phyloP scores from a whole-genome alignment of 2,113 vertebrate species.

The Phoxinus phoxinus region DNA sequence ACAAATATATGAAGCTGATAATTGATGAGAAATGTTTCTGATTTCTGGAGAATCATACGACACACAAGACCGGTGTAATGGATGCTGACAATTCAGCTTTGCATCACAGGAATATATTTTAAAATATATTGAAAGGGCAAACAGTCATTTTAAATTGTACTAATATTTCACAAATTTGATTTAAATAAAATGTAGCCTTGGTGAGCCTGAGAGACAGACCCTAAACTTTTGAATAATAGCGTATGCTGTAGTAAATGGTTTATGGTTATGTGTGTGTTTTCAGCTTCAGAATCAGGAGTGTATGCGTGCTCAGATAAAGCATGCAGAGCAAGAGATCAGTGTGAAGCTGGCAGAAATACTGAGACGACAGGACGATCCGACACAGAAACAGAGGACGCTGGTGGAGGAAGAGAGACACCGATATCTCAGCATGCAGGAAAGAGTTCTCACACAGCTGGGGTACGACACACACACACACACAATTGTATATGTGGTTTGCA shows the following conservation, averaged over 20 bases:
- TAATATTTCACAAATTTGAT: neutral
- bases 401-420: slow-evolving; percentile 94
- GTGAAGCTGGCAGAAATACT: slow-evolving; percentile 84
- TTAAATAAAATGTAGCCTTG: neutral
- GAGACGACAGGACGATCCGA: slow-evolving; percentile 86
- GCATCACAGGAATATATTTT: neutral
- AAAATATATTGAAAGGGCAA: neutral
- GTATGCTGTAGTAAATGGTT: neutral
- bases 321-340: slow-evolving; percentile 89
- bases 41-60: too few relatives aligned
- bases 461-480: slow-evolving; percentile 61
- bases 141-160: neutral
- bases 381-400: slow-evolving; percentile 87
- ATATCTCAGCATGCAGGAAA: slow-evolving; percentile 89
- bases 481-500: too few relatives aligned
- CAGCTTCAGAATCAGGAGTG: slow-evolving; percentile 97
- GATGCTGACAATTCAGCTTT: too few relatives aligned
- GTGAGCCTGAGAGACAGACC: neutral
- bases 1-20: too few relatives aligned
- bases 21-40: too few relatives aligned
- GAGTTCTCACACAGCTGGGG: slow-evolving; percentile 84
- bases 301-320: slow-evolving; percentile 89
- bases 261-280: slow-evolving; percentile 33
- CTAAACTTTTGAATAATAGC: neutral
- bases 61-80: too few relatives aligned